Percentiles rank a stretch among this genome's conserved stretches.
Evolutionary conservation across 2,113 vertebrate species (phyloP).

Genomic region (Delphinapterus leucas): DNA sequence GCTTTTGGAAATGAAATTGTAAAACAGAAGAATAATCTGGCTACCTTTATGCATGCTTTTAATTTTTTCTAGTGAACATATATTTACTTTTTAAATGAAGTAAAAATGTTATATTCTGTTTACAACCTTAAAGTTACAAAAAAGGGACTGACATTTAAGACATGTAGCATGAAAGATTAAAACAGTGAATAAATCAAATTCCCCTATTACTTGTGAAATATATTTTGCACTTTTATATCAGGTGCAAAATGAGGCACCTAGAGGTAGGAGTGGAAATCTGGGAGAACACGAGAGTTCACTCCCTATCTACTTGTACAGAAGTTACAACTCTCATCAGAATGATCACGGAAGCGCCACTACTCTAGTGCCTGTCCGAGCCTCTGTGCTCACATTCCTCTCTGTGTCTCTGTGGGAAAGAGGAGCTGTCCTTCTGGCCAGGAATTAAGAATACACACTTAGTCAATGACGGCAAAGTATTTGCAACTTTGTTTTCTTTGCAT

Average conservation of each 20-base stretch:
- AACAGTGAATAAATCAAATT: neutral
- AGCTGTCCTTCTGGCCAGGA: neutral
- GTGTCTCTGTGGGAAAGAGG: neutral
- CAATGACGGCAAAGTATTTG: neutral
- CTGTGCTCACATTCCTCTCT: neutral
- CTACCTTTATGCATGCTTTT: neutral
- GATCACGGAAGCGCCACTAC: no score
- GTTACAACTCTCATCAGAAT: neutral
- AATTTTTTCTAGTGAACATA: conserved; percentile 16
- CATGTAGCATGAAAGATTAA: neutral
- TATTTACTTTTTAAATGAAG: conserved; percentile 19
- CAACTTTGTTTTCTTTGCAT: neutral
- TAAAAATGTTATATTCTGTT: neutral
- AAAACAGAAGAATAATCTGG: neutral
- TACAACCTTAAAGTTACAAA: neutral
- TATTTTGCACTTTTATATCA: neutral
- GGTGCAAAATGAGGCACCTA: neutral
- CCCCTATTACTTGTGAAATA: neutral
- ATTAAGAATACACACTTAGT: neutral
- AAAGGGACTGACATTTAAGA: neutral
- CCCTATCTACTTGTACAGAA: neutral
- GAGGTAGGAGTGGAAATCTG: neutral
- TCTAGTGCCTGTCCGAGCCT: neutral
- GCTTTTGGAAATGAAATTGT: conserved; percentile 1
- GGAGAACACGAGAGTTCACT: neutral